Evolutionary conservation across 2,888 invertebrate species (phyloP).

Genomic region (Micoletzkya japonica): DNA sequence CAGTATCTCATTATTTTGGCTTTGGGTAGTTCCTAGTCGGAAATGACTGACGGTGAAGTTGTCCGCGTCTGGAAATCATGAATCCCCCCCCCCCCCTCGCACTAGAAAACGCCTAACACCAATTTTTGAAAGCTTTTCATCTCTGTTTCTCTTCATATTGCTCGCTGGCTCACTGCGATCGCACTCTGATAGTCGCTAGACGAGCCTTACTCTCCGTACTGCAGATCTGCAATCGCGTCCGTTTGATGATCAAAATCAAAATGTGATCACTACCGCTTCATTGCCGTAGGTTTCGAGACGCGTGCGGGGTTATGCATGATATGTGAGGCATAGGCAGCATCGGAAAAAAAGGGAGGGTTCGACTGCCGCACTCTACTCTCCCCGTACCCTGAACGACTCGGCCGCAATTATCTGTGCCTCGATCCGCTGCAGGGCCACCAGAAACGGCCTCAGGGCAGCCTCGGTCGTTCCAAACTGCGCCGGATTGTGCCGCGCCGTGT

Average conservation of each 20-base stretch:
- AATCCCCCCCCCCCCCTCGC: neutral
- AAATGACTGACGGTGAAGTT: neutral
- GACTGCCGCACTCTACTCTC: too few relatives aligned
- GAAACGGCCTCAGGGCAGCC: conserved; percentile 36
- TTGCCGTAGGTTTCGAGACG: neutral
- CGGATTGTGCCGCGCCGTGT: conserved; percentile 49
- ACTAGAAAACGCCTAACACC: too few relatives aligned
- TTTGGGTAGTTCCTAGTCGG: too few relatives aligned
- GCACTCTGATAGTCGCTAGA: too few relatives aligned
- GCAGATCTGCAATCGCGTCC: too few relatives aligned
- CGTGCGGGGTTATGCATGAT: neutral
- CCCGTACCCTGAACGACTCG: conserved; percentile 31
- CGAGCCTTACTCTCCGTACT: too few relatives aligned
- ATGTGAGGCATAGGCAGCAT: neutral
- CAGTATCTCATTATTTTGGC: too few relatives aligned
- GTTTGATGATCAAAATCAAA: neutral
- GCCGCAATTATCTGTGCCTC: conserved; percentile 42
- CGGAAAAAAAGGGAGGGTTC: neutral
- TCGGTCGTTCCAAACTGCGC: conserved; percentile 40
- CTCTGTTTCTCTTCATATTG: too few relatives aligned
- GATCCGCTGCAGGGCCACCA: conserved; percentile 34
- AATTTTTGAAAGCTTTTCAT: too few relatives aligned
- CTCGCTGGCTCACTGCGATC: too few relatives aligned
- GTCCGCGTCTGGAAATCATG: neutral
- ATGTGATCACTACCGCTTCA: neutral